phyloP scores from a whole-genome alignment of 30 jellyfish, hydroid and myxozoan species.

The Chironex yamaguchii region DNA sequence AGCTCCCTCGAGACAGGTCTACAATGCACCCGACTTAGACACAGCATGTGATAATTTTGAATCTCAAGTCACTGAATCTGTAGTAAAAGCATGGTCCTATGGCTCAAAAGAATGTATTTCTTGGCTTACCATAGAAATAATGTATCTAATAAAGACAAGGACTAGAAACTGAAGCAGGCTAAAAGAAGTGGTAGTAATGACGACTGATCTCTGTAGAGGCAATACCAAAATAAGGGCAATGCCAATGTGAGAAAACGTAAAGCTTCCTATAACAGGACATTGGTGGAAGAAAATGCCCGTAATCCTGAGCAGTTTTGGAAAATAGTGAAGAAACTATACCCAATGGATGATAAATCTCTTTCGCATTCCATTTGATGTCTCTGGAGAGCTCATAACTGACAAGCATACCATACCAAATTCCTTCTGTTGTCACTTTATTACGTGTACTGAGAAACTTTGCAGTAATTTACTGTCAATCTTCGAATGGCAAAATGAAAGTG shows the following conservation, averaged over 20 bases:
- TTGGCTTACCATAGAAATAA: constrained; percentile 65
- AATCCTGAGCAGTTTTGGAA: constrained; percentile 66
- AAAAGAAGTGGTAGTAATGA: constrained; percentile 62
- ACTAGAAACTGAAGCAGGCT: constrained; percentile 61
- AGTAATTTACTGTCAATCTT: constrained; percentile 67
- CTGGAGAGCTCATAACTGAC: constrained; percentile 77
- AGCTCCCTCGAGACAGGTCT: constrained; percentile 57
- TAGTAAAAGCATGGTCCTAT: no score
- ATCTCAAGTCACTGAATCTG: constrained; percentile 34
- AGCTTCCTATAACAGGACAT: constrained; percentile 64
- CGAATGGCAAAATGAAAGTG: constrained; percentile 73
- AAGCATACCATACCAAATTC: constrained; percentile 59
- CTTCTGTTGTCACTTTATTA: constrained; percentile 70
- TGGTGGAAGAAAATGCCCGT: constrained; percentile 68
- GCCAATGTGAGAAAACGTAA: constrained; percentile 44
- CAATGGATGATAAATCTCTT: constrained; percentile 53
- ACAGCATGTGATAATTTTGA: constrained; percentile 52
- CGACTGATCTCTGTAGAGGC: constrained; percentile 67
- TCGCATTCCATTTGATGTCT: constrained; percentile 52
- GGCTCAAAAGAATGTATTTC: constrained; percentile 58
- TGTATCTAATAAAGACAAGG: constrained; percentile 58
- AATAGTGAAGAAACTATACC: constrained; percentile 69
- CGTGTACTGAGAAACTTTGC: constrained; percentile 63
- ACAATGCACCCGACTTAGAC: constrained; percentile 48
- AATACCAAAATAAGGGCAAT: constrained; percentile 68